Percentiles rank a stretch among this genome's conserved stretches.
Evolutionary conservation across 23 tunicate genomes (phyloP).

Genomic region (Halocynthia aurantium): DNA sequence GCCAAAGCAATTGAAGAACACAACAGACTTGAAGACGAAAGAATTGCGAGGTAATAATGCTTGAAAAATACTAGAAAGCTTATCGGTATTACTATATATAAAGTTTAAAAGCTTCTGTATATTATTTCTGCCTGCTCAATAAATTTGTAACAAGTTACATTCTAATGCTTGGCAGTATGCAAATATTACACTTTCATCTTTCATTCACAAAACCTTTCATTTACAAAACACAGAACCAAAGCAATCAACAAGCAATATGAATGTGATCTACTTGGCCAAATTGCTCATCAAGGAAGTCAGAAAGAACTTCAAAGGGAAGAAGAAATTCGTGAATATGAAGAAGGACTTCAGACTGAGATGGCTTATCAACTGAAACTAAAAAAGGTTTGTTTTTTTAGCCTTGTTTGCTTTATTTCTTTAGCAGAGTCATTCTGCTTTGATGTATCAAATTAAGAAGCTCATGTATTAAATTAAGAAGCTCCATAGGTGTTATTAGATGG

Average conservation of each 20-base stretch:
- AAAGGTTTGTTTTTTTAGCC: slow-evolving; percentile 22
- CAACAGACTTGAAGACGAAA: slow-evolving; percentile 62
- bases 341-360: slow-evolving; percentile 57
- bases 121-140: not conserved
- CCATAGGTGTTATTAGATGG: too few species aligned
- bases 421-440: too few species aligned
- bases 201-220: not conserved
- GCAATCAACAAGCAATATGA: slow-evolving; percentile 66
- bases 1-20: slow-evolving; percentile 73
- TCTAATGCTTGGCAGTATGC: not conserved
- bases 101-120: not conserved
- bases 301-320: slow-evolving; percentile 35
- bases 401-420: too few species aligned
- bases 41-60: slow-evolving; percentile 38
- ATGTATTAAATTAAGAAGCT: too few species aligned
- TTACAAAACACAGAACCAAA: slow-evolving; percentile 53
- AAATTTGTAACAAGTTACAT: too few species aligned
- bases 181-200: not conserved
- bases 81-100: not conserved
- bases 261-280: slow-evolving; percentile 61
- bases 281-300: slow-evolving; percentile 37
- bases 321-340: slow-evolving; percentile 42
- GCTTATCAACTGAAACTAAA: slow-evolving; percentile 58
- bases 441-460: too few species aligned
- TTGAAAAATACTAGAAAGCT: not conserved